A percentile compares a stretch with the other conserved stretches of the same genome.
Evolutionary conservation across 2,888 invertebrate genomes (phyloP).

Genomic region (Acrobasis repandana): DNA sequence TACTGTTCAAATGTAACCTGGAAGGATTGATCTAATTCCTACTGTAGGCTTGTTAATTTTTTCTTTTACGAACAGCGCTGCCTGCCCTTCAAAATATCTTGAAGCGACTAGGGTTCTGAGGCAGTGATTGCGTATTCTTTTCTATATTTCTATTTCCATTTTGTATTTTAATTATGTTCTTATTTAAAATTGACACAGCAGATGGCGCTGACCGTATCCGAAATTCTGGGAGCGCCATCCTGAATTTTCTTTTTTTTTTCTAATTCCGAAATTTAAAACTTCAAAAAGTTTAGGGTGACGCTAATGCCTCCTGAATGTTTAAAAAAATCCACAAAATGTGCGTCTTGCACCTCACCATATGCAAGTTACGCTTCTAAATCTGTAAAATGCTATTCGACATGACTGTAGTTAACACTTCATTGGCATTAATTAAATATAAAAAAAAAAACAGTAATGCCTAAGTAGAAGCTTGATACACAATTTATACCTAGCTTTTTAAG

Average conservation of each 20-base stretch:
- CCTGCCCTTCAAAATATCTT: constrained; percentile 44
- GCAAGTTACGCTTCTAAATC: constrained; percentile 44
- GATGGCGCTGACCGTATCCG: constrained; percentile 75
- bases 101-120: constrained; percentile 43
- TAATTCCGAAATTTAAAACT: constrained; percentile 5
- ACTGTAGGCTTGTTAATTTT: constrained; percentile 38
- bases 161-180: constrained; percentile 25
- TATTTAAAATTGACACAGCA: constrained; percentile 43
- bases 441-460: constrained; percentile 38
- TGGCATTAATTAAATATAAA: constrained; percentile 40
- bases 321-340: constrained; percentile 43
- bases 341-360: constrained; percentile 46
- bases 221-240: constrained; percentile 71
- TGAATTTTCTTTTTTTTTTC: constrained; percentile 50
- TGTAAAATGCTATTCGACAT: constrained; percentile 39
- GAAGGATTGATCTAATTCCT: constrained; percentile 44
- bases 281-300: constrained; percentile 68
- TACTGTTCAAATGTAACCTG: constrained; percentile 51
- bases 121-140: constrained; percentile 76
- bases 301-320: constrained; percentile 55
- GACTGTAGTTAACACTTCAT: constrained; percentile 43
- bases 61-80: constrained; percentile 63
- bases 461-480: constrained; percentile 44
- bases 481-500: constrained; percentile 40
- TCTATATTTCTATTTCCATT: constrained; percentile 28